Conservation (phyloP, 2,888 invertebrate genomes). For the Nemotelus nigrinus region DNA sequence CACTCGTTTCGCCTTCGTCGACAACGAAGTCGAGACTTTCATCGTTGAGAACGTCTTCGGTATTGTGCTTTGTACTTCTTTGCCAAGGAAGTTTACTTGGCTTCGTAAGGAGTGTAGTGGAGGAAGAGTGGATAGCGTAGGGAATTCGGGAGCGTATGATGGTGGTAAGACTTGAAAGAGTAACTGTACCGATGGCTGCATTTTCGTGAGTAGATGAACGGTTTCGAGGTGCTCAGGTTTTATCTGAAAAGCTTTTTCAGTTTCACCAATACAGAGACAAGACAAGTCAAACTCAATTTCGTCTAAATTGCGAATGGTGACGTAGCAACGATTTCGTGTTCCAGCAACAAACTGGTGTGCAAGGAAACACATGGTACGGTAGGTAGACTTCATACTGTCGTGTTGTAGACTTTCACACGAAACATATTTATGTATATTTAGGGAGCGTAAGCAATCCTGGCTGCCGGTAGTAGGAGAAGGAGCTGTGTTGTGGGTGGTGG, state of each 20-base stretch:
- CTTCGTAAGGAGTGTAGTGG: background rate
- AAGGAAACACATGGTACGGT: constrained; percentile 30
- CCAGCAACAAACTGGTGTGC: constrained; percentile 5
- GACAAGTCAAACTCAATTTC: constrained; percentile 17
- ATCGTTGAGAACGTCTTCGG: constrained; percentile 26
- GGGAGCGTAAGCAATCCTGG: background rate
- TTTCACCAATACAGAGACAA: constrained; percentile 16
- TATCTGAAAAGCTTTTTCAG: constrained; percentile 37
- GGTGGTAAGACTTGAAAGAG: background rate
- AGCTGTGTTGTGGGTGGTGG: background rate
- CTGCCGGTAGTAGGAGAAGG: background rate
- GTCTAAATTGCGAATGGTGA: constrained; percentile 8
- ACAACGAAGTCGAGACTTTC: background rate
- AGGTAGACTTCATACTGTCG: background rate
- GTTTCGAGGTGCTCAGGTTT: background rate
- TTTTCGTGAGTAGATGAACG: background rate
- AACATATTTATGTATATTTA: no score
- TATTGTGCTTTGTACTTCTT: constrained; percentile 18
- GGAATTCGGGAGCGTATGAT: background rate
- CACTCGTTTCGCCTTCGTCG: background rate
- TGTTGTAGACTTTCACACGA: background rate
- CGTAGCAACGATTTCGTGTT: constrained; percentile 1
- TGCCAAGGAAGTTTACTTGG: background rate
- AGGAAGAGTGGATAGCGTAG: background rate
- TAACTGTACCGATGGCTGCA: background rate